Evolutionary conservation across 2,113 vertebrate genomes (phyloP), one percentile per base, ranked within the genome.

Genomic region (Bubo bubo): DNA sequence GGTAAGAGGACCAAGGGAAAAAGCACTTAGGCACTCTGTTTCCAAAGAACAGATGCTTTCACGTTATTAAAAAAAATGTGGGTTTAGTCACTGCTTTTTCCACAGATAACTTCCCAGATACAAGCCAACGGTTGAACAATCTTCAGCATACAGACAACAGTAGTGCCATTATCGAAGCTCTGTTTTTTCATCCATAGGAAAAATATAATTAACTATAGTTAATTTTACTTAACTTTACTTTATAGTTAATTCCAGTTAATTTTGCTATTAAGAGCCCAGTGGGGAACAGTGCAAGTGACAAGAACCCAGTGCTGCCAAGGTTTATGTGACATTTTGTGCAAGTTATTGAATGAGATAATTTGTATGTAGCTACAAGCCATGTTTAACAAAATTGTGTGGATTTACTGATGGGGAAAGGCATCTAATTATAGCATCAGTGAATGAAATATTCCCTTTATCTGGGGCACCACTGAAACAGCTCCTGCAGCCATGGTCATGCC

Each of bases 121-220:
- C 10, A 90, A 90, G 72, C 4, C 53, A 82, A 32, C 4, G 2
- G 24, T 5, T 60, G 53, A 13, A 86, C 37, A 59, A 24, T 21
- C 26, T 70, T 84, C 5, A 4, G 43, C 4, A 0, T 37, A 80
- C 11, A 76, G 85, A 41, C 30, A 87, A 88, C 52, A 84, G 39
- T 9, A 84, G 27, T 21, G 15, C 24, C 49, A 72, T 68, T 73
- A 84, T 2, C 41, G 22, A 49, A 84, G 34, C 10, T 90, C 50
- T 79, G 55, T 4, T 94, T 68, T 59, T 59, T 28, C 47, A 80
- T 5, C 1, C 43, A 75, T 34, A 26, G 21, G 52, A 91, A 72
- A 94, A 90, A 75, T 56, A 37, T 26, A 86, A 96, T 80, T 94
- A 92, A 93, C 50, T 84, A 27, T 27, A 86, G 76, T 56, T 85